Percentiles rank a stretch among this genome's conserved stretches.
These are phyloP conservation scores for Etheostoma nigrum DNA, from an alignment of 2,797 vertebrate genomes.

Conservation along the genomic window DNA sequence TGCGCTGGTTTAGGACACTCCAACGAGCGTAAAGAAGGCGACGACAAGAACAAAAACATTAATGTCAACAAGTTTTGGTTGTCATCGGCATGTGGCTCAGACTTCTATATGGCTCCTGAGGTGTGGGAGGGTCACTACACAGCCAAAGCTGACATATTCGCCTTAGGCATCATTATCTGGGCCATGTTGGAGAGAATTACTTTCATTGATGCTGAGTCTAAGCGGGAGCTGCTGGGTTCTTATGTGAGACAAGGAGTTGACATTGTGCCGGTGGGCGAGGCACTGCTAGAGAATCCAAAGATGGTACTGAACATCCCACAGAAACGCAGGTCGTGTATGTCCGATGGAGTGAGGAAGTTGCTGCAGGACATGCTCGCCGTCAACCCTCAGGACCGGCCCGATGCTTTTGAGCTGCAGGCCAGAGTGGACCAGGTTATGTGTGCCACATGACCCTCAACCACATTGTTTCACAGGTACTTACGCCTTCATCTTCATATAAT, in stretches of 20 bases:
- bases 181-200: slow-evolving; percentile 98
- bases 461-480: slow-evolving; percentile 52
- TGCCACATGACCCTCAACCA: slow-evolving; percentile 86
- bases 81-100: slow-evolving; percentile 94
- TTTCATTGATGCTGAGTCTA: slow-evolving; percentile 94
- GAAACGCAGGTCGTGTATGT: slow-evolving; percentile 95
- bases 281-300: slow-evolving; percentile 97
- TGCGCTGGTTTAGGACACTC: slow-evolving; percentile 88
- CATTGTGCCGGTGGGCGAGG: slow-evolving; percentile 96
- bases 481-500: not conserved
- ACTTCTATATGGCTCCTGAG: slow-evolving; percentile 97
- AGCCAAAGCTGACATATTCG: slow-evolving; percentile 98
- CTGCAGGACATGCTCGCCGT: slow-evolving; percentile 96
- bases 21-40: slow-evolving; percentile 36
- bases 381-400: slow-evolving; percentile 95
- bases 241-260: slow-evolving; percentile 93
- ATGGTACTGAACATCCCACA: slow-evolving; percentile 97
- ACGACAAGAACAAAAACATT: slow-evolving; percentile 70
- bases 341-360: slow-evolving; percentile 92
- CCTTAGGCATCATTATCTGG: slow-evolving; percentile 98
- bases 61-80: slow-evolving; percentile 95
- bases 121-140: slow-evolving; percentile 99
- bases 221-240: slow-evolving; percentile 94
- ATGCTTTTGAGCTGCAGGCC: slow-evolving; percentile 93
- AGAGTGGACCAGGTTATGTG: slow-evolving; percentile 94